phyloP scores from a whole-genome alignment of 1,140 invertebrate species.

The Drosophila tristis region DNA sequence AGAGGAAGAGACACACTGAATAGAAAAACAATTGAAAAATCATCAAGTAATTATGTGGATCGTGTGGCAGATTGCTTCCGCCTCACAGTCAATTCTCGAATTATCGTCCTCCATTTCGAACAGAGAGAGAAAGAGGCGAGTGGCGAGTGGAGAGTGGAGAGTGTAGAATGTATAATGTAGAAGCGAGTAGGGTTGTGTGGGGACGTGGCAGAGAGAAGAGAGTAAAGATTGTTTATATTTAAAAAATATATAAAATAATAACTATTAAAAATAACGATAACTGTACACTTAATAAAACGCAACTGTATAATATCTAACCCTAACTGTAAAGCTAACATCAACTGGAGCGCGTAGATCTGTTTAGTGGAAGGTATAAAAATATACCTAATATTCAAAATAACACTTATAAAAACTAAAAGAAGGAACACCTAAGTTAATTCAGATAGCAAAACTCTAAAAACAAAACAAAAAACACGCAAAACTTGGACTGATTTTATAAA shows the following conservation, averaged over 20 bases:
- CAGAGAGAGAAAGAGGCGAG: slow-evolving; percentile 34
- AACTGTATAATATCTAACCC: slow-evolving; percentile 64
- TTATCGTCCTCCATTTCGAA: slow-evolving; percentile 31
- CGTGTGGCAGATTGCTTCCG: neutral
- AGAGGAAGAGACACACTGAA: slow-evolving; percentile 9
- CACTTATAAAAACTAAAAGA: slow-evolving; percentile 41
- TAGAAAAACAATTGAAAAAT: slow-evolving; percentile 28
- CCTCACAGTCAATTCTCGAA: slow-evolving; percentile 42
- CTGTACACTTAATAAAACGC: slow-evolving; percentile 36
- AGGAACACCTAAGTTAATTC: slow-evolving; percentile 59
- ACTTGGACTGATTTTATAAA: slow-evolving; percentile 83
- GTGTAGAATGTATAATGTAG: slow-evolving; percentile 44
- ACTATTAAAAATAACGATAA: slow-evolving; percentile 38
- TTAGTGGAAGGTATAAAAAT: slow-evolving; percentile 30
- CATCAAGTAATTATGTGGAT: slow-evolving; percentile 20
- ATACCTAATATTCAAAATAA: slow-evolving; percentile 37
- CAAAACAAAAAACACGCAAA: slow-evolving; percentile 66
- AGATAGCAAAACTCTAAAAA: slow-evolving; percentile 43
- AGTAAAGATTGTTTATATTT: slow-evolving; percentile 83
- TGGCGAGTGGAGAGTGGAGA: slow-evolving; percentile 56
- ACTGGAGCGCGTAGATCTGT: slow-evolving; percentile 56
- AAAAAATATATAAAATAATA: slow-evolving; percentile 76
- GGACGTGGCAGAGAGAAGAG: slow-evolving; percentile 63
- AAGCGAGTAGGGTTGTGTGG: neutral
- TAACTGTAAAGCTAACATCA: slow-evolving; percentile 47